Evolutionary conservation across 1,140 invertebrate genomes (phyloP), one percentile per base, ranked within the genome.

Genomic region (Drosophila gunungcola): DNA sequence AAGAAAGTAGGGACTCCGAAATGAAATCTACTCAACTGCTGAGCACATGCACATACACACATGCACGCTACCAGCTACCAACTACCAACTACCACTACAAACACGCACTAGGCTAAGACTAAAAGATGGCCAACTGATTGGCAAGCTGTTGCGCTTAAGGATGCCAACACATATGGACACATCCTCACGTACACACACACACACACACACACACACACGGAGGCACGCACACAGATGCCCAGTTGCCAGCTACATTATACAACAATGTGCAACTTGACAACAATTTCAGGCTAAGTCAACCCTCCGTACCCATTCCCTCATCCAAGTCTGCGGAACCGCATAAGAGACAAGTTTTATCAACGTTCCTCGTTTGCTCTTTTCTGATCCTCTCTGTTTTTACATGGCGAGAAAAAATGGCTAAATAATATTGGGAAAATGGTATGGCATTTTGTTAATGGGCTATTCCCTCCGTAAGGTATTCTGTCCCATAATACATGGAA

Each of bases 311-410:
- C n/a, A n/a, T 3, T 39, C n/a, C 7, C 12, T 1, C 4, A 11
- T 3, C 12, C 11, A 11, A 21, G 29, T 41, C 48, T 5, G n/a
- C 21, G 38, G 58, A 63, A 73, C 74, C 70, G 27, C 52, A 60
- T 38, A 80, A 54, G 78, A 62, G 73, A 77, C 80, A 85, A 85
- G 65, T 77, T 85, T 85, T 80, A 73, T 84, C 81, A 73, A 58
- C 62, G 78, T 29, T 70, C 46, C 82, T 80, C 63, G 63, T 65
- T 83, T 78, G 74, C 58, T 62, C 55, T 79, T 78, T 67, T 63
- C 60, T 78, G 84, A 88, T 82, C 76, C 74, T 70, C 64, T 78
- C 58, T 62, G 45, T 39, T 12, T 39, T 36, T 12, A 13, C 64
- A 72, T 65, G 16, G 7, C 4, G 5, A 36, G 43, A 69, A 70